Base-by-base conservation (phyloP, 2,797 vertebrate genomes). In the Botia almorhae region DNA sequence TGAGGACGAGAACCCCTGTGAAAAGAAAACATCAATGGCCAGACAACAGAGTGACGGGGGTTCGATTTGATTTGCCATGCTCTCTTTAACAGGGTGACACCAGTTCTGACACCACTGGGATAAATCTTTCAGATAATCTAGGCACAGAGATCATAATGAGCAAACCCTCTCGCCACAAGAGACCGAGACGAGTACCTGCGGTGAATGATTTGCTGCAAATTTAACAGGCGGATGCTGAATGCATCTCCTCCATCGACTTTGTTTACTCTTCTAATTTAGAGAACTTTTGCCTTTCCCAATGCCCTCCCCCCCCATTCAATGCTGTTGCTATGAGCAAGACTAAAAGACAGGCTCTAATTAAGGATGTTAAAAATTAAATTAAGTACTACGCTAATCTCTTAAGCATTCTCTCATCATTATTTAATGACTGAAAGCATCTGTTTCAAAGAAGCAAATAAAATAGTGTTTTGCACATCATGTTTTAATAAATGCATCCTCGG, bases 341-440 rank as follows among this genome's bases (percentile, higher is more conserved):
- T 82, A 80, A 81, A 33, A 51, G 78, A 65, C 2, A 7, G 39
- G 56, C 51, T 67, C 73, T 81, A 88, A 87, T 89, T 83, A 85
- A 76, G 33, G 71, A 68, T 53, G 81, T 69, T 84, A 78, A 74
- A 80, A 78, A 85, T 85, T 82, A 76, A 76, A 79, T 46, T 23
- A 74, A 69, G 71, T 74, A 48, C 46, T 21, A 17, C 33, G 58
- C 70, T 82, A 77, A 83, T 83, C 79, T 81, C 43, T 63, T 50
- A 60, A 58, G 80, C 46, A 63, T 83, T 26, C 73, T 55, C 51
- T 83, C 50, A 81, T 85, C 58, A 85, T 80, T 77, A 74, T 78
- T 81, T 81, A 73, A 85, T 77, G 83, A 85, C 14, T 56, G 63
- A 72, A 71, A 74, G 48, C 78, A 78, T 78, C 11, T 50, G 67